These are phyloP conservation scores for Cyclargus thomasi DNA, from an alignment of 1,140 invertebrate species.

Conservation along the genomic window DNA sequence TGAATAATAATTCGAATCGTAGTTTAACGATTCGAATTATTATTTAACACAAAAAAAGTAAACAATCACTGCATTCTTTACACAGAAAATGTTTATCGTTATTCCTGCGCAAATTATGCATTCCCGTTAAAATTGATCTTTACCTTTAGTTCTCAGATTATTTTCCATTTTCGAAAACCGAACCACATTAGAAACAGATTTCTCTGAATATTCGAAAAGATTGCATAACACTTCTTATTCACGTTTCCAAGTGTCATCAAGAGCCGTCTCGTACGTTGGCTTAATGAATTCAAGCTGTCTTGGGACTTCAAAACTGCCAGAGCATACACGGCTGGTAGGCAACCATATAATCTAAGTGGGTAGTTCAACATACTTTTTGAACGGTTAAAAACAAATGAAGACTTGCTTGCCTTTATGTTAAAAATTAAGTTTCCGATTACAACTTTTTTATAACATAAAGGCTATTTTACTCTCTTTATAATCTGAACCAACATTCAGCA, in stretches of 20 bases:
- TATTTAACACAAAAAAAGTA: too few relatives aligned
- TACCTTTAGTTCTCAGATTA: background rate
- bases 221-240: conserved; percentile 1
- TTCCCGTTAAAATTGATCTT: background rate
- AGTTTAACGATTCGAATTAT: too few relatives aligned
- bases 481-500: too few relatives aligned
- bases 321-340: background rate
- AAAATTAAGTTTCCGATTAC: too few relatives aligned
- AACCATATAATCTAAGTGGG: background rate
- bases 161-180: background rate
- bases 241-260: background rate
- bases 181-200: background rate
- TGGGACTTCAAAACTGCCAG: background rate
- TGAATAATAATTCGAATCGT: too few relatives aligned
- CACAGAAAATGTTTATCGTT: too few relatives aligned
- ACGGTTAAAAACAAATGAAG: background rate
- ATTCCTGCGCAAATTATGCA: too few relatives aligned
- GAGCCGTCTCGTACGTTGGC: background rate
- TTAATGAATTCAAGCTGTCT: background rate
- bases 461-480: too few relatives aligned
- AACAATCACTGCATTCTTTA: too few relatives aligned
- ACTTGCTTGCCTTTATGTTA: too few relatives aligned
- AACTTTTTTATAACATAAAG: too few relatives aligned
- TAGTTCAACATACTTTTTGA: background rate
- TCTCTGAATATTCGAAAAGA: background rate